These are phyloP conservation scores for Zosterops hypoxanthus DNA, from an alignment of 2,113 vertebrate species.

Conservation along the genomic window DNA sequence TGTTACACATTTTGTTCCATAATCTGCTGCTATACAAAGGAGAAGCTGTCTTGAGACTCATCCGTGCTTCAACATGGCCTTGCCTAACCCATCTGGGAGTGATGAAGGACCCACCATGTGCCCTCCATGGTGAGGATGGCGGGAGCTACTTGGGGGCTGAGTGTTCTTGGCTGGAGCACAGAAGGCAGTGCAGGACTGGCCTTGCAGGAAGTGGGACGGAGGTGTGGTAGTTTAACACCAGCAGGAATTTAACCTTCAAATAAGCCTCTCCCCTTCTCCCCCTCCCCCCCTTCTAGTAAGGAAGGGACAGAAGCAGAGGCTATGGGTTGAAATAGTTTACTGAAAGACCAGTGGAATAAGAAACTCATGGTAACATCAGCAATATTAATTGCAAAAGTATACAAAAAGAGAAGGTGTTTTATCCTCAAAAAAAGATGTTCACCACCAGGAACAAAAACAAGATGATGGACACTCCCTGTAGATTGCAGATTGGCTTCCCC, in stretches of 20 bases:
- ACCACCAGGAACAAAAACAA: not conserved
- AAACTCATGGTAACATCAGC: not conserved
- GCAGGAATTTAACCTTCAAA: not conserved
- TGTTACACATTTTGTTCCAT: fast-evolving
- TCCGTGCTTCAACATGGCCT: not conserved
- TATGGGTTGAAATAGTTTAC: not conserved
- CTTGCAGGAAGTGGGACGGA: not conserved
- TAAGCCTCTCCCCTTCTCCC: not conserved
- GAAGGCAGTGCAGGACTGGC: not conserved
- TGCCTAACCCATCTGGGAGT: fast-evolving
- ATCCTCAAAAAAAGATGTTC: not conserved
- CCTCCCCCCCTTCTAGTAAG: too few species aligned
- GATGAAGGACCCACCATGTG: fast-evolving
- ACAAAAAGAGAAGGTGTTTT: not conserved
- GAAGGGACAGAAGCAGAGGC: not conserved
- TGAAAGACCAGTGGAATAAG: not conserved
- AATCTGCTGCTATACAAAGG: not conserved
- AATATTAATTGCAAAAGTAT: not conserved
- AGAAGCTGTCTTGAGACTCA: not conserved
- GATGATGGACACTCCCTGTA: not conserved
- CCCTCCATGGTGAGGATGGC: fast-evolving
- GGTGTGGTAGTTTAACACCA: not conserved
- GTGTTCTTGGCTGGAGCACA: not conserved
- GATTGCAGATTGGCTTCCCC: fast-evolving
- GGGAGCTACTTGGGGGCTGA: fast-evolving